These are phyloP conservation scores for Pseudois nayaur DNA, from an alignment of 2,113 vertebrate species.

Conservation along the genomic window DNA sequence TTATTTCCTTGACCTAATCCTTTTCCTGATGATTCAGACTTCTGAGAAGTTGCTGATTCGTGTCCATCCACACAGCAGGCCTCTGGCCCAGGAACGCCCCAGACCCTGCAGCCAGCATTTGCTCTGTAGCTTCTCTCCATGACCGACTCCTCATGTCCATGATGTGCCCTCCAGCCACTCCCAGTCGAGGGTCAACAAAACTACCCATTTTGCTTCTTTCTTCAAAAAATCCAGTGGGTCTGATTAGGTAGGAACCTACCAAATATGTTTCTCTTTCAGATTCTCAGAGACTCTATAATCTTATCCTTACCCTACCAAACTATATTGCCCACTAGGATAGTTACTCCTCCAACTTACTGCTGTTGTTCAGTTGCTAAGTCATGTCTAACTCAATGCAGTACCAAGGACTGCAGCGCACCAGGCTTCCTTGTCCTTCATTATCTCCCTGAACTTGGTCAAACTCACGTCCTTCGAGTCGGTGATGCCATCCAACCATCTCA, in stretches of 20 bases:
- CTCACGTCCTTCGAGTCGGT: accelerated
- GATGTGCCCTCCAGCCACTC: neutral
- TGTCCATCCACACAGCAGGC: neutral
- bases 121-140: neutral
- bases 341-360: neutral
- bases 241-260: neutral
- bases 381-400: accelerated
- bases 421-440: neutral
- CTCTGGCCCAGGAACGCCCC: neutral
- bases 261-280: neutral
- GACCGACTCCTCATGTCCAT: neutral
- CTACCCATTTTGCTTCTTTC: neutral
- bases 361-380: neutral
- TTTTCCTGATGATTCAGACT: neutral
- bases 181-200: neutral
- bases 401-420: neutral
- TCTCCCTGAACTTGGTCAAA: neutral
- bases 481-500: neutral
- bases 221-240: neutral
- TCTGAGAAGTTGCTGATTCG: neutral
- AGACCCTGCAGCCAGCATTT: neutral
- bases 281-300: neutral
- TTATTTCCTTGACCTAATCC: neutral
- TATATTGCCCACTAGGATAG: neutral
- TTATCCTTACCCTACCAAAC: neutral